Evolutionary conservation across 1,140 invertebrate genomes (phyloP).

Genomic region (Antheraea mylitta): DNA sequence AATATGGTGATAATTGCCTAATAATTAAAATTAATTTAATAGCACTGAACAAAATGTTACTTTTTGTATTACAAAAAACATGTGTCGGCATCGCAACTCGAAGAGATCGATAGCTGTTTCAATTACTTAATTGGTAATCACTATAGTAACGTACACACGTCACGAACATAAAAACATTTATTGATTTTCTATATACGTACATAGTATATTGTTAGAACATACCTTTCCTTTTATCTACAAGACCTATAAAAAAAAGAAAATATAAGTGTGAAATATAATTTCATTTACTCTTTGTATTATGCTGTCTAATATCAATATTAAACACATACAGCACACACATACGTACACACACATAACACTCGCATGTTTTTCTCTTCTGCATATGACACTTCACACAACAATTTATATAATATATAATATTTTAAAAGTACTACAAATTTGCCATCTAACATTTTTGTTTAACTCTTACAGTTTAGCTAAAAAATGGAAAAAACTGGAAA

Average conservation of each 20-base stretch:
- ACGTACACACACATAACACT: too few species aligned
- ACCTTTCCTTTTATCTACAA: slow-evolving; percentile 30
- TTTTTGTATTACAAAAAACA: background rate
- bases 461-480: too few species aligned
- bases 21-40: too few species aligned
- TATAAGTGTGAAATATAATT: background rate
- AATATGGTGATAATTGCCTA: too few species aligned
- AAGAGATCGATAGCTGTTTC: slow-evolving; percentile 12
- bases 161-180: slow-evolving; percentile 9
- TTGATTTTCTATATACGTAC: background rate
- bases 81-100: slow-evolving; percentile 18
- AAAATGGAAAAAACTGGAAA: too few species aligned
- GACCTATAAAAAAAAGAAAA: slow-evolving; percentile 28
- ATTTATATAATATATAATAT: too few species aligned
- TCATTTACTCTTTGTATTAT: background rate
- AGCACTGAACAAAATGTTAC: background rate
- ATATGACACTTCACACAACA: too few species aligned
- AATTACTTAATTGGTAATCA: slow-evolving; percentile 38
- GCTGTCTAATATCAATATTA: too few species aligned
- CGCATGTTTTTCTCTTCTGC: too few species aligned
- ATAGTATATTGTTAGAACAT: slow-evolving; percentile 18
- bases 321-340: too few species aligned
- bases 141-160: slow-evolving; percentile 18
- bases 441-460: too few species aligned
- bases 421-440: too few species aligned